Percentiles rank a stretch among this genome's conserved stretches.
Evolutionary conservation across 2,888 invertebrate genomes (phyloP).

Genomic region (Ctenicera cuprea): DNA sequence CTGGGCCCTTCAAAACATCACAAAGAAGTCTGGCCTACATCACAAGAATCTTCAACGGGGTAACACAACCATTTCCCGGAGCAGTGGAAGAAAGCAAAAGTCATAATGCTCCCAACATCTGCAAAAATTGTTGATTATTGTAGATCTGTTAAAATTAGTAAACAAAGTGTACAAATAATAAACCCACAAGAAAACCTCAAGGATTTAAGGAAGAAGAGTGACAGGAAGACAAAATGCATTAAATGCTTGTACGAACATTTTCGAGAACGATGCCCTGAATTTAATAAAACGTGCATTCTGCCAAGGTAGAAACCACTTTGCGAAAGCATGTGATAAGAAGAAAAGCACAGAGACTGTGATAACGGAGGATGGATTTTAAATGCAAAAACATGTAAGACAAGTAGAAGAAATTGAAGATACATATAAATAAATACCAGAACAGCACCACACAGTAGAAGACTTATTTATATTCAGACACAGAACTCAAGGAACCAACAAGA

Average conservation of each 20-base stretch:
- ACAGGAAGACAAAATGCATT: background rate
- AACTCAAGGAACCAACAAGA: too few relatives aligned
- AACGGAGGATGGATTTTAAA: background rate
- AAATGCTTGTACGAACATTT: constrained; percentile 26
- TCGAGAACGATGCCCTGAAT: background rate
- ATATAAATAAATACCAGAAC: too few relatives aligned
- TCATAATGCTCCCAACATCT: too few relatives aligned
- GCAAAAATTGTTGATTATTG: background rate
- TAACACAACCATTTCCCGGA: too few relatives aligned
- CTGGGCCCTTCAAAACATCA: too few relatives aligned
- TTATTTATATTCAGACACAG: too few relatives aligned
- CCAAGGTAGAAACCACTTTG: constrained; percentile 1
- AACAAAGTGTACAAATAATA: background rate
- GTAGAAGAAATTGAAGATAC: too few relatives aligned
- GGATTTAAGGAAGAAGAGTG: background rate
- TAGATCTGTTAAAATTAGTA: background rate
- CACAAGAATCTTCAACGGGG: too few relatives aligned
- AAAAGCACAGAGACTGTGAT: background rate
- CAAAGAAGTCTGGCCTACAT: too few relatives aligned
- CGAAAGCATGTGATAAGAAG: background rate
- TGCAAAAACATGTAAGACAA: too few relatives aligned
- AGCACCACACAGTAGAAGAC: too few relatives aligned
- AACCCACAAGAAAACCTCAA: background rate
- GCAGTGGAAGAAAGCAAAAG: too few relatives aligned
- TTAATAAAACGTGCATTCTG: constrained; percentile 4